phyloP scores from a whole-genome alignment of 2,888 invertebrate species.

The Agrotis clavis region DNA sequence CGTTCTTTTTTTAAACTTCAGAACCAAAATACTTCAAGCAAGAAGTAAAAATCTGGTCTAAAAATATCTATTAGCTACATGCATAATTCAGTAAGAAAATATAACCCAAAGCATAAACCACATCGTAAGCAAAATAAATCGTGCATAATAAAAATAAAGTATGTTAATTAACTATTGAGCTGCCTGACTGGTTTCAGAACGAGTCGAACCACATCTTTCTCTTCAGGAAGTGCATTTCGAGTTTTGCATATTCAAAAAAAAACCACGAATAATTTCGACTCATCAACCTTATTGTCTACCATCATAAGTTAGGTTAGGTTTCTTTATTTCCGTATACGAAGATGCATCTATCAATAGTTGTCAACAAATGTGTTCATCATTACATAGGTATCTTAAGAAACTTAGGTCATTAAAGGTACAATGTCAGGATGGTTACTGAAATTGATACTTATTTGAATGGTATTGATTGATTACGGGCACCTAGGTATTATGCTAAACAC shows the following conservation, averaged over 20 bases:
- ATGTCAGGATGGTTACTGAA: constrained; percentile 19
- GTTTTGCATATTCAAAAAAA: constrained; percentile 23
- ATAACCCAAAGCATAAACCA: not conserved
- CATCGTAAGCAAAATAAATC: constrained; percentile 13
- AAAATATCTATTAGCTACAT: not conserved
- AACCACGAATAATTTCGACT: constrained; percentile 20
- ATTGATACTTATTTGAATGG: constrained; percentile 23
- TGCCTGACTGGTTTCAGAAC: constrained; percentile 44
- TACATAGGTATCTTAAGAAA: constrained; percentile 19
- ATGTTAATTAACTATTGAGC: constrained; percentile 32
- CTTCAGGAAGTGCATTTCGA: constrained; percentile 51
- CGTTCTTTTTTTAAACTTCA: too few species aligned
- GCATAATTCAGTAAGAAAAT: not conserved
- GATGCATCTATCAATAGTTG: constrained; percentile 5
- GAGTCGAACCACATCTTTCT: constrained; percentile 56
- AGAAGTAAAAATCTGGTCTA: not conserved
- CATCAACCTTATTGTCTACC: constrained; percentile 15
- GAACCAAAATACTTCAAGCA: not conserved
- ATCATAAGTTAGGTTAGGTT: constrained; percentile 5
- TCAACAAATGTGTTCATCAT: constrained; percentile 24
- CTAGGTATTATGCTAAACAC: constrained; percentile 1
- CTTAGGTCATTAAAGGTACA: constrained; percentile 31
- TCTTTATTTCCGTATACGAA: constrained; percentile 7
- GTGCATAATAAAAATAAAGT: constrained; percentile 32
- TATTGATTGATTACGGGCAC: not conserved